These are phyloP conservation scores for Nezara viridula DNA, from an alignment of 2,888 invertebrate genomes.

Conservation along the genomic window DNA sequence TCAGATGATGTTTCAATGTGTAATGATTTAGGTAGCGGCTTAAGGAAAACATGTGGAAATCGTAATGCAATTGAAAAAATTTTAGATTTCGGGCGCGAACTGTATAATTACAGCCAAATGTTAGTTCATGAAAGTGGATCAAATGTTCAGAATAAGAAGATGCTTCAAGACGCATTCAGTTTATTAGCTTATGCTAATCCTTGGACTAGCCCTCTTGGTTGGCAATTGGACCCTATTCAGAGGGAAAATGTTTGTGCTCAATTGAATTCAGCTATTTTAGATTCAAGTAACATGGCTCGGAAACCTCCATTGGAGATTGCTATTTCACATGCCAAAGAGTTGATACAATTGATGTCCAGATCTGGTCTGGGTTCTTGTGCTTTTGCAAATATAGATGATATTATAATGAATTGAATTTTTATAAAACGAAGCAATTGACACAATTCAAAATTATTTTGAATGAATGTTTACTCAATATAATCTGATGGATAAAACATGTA, in stretches of 20 bases:
- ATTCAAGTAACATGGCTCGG: conserved; percentile 90
- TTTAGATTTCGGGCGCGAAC: conserved; percentile 93
- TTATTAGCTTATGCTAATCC: conserved; percentile 97
- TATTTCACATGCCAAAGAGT: conserved; percentile 89
- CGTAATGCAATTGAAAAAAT: conserved; percentile 92
- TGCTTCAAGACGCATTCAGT: conserved; percentile 98
- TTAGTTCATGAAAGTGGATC: conserved; percentile 86
- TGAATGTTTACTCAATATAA: background rate
- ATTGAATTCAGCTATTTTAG: conserved; percentile 97
- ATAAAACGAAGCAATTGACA: background rate
- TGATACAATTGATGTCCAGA: conserved; percentile 91
- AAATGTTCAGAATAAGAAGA: conserved; percentile 87
- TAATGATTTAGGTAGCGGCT: conserved; percentile 1
- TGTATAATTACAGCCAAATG: conserved; percentile 91
- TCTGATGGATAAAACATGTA: background rate
- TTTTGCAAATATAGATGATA: conserved; percentile 89
- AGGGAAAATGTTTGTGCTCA: conserved; percentile 95
- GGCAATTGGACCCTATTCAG: conserved; percentile 93
- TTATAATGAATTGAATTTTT: conserved; percentile 43
- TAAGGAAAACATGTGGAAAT: conserved; percentile 75
- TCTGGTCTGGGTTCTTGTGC: conserved; percentile 93
- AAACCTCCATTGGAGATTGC: conserved; percentile 94
- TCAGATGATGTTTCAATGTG: conserved; percentile 29
- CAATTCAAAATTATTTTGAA: background rate
- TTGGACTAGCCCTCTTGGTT: conserved; percentile 96